These are phyloP conservation scores for Rhagoletis zephyria DNA, from an alignment of 1,140 invertebrate genomes.

Conservation along the genomic window DNA sequence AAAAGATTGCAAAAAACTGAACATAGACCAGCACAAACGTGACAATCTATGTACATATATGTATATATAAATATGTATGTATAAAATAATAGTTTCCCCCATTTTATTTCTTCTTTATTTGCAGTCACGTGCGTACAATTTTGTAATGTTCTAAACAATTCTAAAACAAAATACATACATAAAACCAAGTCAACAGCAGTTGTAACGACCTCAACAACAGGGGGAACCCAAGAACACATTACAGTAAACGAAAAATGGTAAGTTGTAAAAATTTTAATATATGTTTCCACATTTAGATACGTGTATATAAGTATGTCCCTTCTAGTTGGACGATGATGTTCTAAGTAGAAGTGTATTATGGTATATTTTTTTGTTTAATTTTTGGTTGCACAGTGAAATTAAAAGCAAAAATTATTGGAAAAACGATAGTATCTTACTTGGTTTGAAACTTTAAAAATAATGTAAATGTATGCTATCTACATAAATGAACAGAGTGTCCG, in stretches of 20 bases:
- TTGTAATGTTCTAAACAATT: slow-evolving; percentile 39
- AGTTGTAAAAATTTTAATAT: background rate
- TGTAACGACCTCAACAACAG: background rate
- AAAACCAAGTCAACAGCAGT: background rate
- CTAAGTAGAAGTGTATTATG: no score
- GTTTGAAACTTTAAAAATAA: no score
- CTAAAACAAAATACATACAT: background rate
- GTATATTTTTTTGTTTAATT: no score
- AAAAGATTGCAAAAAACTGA: background rate
- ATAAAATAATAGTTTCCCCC: background rate
- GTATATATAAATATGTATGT: background rate
- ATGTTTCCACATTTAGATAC: background rate
- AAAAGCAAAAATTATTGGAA: no score
- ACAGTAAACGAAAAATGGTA: background rate
- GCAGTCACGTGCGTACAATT: slow-evolving; percentile 39
- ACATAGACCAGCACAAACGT: background rate
- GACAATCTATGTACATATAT: background rate
- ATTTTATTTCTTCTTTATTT: slow-evolving; percentile 13
- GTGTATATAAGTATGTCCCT: background rate
- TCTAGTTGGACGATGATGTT: no score
- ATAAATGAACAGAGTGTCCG: no score
- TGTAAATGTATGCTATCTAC: no score
- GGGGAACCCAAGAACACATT: background rate
- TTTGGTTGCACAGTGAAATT: no score
- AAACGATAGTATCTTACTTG: no score